These are phyloP conservation scores for Uropsilus gracilis DNA, from an alignment of 2,113 vertebrate species.

Conservation along the genomic window DNA sequence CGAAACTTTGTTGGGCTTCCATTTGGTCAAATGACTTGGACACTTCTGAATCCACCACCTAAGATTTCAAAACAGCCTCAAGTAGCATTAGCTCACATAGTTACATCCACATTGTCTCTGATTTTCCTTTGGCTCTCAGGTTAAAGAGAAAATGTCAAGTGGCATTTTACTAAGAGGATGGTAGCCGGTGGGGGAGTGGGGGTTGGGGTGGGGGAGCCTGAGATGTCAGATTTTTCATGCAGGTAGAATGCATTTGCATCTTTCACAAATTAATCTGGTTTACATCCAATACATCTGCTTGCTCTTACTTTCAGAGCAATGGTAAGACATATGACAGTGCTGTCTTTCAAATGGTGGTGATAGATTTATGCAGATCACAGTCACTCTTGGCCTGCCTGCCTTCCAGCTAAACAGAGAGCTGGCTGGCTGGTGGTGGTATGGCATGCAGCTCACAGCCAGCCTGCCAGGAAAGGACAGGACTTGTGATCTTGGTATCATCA, in stretches of 20 bases:
- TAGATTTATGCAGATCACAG: background rate
- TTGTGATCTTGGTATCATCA: background rate
- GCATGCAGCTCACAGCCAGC: background rate
- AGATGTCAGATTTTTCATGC: background rate
- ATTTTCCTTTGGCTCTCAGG: background rate
- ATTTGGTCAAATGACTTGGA: background rate
- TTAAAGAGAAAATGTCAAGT: conserved; percentile 20
- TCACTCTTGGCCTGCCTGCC: background rate
- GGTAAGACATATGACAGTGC: rapidly evolving
- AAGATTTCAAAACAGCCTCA: background rate
- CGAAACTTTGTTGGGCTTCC: background rate
- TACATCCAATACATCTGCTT: background rate
- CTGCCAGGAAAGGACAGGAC: background rate
- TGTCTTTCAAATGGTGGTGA: background rate
- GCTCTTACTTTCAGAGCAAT: background rate
- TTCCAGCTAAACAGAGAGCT: background rate
- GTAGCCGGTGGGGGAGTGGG: too few species aligned
- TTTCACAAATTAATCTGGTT: background rate
- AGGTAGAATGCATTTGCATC: background rate
- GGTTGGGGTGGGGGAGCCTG: background rate
- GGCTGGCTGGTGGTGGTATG: background rate
- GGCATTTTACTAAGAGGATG: background rate
- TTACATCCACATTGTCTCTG: background rate
- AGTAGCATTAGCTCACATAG: background rate
- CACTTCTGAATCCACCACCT: background rate